Conservation (phyloP, 1,140 invertebrate genomes). For the Drosophila lacertosa region DNA sequence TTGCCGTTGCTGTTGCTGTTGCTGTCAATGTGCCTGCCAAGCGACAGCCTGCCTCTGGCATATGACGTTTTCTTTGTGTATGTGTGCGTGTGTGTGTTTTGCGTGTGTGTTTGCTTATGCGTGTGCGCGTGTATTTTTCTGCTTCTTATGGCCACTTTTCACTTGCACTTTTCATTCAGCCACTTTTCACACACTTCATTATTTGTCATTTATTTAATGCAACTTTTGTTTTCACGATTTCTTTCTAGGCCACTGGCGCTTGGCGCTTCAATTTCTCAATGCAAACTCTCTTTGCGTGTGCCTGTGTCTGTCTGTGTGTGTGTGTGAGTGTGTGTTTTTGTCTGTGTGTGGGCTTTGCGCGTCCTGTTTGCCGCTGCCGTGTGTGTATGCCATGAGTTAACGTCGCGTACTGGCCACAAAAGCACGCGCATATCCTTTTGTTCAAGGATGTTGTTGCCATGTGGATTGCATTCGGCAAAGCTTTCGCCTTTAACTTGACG, state of each 20-base stretch:
- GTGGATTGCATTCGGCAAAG: slow-evolving; percentile 64
- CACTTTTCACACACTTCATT: slow-evolving; percentile 22
- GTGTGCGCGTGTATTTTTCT: slow-evolving; percentile 30
- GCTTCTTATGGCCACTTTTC: slow-evolving; percentile 68
- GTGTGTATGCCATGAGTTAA: slow-evolving; percentile 67
- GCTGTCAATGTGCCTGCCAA: slow-evolving; percentile 66
- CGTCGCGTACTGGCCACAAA: slow-evolving; percentile 71
- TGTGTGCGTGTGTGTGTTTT: slow-evolving; percentile 26
- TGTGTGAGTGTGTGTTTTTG: slow-evolving; percentile 26
- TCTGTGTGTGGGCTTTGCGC: slow-evolving; percentile 21
- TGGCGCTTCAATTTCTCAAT: slow-evolving; percentile 64
- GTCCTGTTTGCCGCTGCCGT: slow-evolving; percentile 45
- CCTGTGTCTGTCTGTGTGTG: slow-evolving; percentile 29
- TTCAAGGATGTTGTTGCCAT: slow-evolving; percentile 69
- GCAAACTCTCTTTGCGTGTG: slow-evolving; percentile 35
- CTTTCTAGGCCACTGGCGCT: slow-evolving; percentile 67
- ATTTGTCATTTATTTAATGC: slow-evolving; percentile 42
- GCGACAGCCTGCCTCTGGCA: slow-evolving; percentile 68
- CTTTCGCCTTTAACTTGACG: slow-evolving; percentile 55
- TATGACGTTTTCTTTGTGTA: slow-evolving; percentile 75
- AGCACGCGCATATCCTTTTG: slow-evolving; percentile 65
- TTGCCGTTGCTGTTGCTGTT: slow-evolving; percentile 34
- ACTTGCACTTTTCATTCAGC: slow-evolving; percentile 68
- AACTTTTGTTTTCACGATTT: slow-evolving; percentile 32
- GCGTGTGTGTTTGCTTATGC: slow-evolving; percentile 21